phyloP scores from a whole-genome alignment of 2,888 invertebrate species.

The Stegophylla sp. region DNA sequence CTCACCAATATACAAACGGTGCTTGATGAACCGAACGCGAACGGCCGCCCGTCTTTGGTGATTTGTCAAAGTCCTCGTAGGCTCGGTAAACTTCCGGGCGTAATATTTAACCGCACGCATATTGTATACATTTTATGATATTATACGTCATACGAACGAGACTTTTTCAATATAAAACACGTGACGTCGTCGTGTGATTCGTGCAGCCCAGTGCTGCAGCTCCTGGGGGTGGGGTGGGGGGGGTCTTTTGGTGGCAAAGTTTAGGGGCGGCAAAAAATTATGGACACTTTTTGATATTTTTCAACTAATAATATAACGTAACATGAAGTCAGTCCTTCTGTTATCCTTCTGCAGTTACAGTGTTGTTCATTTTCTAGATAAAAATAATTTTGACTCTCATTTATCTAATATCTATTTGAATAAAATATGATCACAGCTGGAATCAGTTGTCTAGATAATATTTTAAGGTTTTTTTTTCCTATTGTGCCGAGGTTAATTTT shows the following conservation, averaged over 20 bases:
- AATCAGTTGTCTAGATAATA: no score
- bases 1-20: constrained; percentile 51
- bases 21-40: constrained; percentile 51
- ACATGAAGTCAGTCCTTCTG: no score
- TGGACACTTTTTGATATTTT: no score
- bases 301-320: no score
- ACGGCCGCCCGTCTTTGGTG: constrained; percentile 22
- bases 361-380: no score
- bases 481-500: no score
- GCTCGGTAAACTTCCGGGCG: constrained; percentile 56
- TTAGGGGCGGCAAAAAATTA: no score
- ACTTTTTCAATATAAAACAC: background rate
- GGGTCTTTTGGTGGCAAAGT: background rate
- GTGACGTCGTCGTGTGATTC: background rate
- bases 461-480: no score
- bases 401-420: no score
- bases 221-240: background rate
- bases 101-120: constrained; percentile 18
- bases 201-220: background rate
- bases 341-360: no score
- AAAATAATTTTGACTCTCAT: no score
- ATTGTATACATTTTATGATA: background rate
- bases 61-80: constrained; percentile 57
- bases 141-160: background rate
- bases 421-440: no score